These are phyloP conservation scores for Synergus umbraculus DNA, from an alignment of 2,888 invertebrate genomes.

Conservation along the genomic window DNA sequence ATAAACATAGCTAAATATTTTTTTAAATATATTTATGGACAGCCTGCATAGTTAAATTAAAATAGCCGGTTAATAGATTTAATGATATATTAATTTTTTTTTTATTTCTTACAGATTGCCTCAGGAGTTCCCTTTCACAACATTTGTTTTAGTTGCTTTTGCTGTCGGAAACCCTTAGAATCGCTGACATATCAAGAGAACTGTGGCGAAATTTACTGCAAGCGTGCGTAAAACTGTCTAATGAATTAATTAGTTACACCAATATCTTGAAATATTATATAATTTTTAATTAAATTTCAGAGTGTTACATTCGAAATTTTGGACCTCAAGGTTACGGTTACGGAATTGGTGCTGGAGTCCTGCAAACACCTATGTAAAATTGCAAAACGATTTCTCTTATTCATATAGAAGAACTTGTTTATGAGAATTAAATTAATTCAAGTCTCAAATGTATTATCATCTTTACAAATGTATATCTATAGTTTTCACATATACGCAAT, in stretches of 20 bases:
- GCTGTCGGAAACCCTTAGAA: constrained; percentile 78
- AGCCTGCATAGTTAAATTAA: too few species aligned
- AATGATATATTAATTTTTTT: neutral
- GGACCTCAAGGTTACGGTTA: constrained; percentile 78
- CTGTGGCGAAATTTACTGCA: constrained; percentile 79
- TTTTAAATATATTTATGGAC: neutral
- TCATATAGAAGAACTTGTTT: neutral
- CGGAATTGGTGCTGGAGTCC: constrained; percentile 70
- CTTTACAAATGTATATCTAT: neutral
- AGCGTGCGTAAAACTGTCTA: constrained; percentile 73
- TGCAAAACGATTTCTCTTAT: neutral
- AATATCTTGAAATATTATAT: neutral
- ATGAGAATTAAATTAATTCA: too few species aligned
- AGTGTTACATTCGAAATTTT: constrained; percentile 78
- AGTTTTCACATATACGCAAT: neutral
- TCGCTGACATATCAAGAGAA: constrained; percentile 78
- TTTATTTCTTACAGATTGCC: constrained; percentile 65
- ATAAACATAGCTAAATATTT: too few species aligned
- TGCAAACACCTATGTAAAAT: constrained; percentile 64
- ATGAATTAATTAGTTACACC: constrained; percentile 21
- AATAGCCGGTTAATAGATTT: neutral
- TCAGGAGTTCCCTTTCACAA: constrained; percentile 78
- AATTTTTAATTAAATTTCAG: constrained; percentile 66
- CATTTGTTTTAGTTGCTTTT: constrained; percentile 79
- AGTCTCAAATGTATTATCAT: neutral